Percentiles rank a stretch among this genome's conserved stretches.
phyloP scores from a whole-genome alignment of 1,140 invertebrate species.

The Agrilus planipennis region DNA sequence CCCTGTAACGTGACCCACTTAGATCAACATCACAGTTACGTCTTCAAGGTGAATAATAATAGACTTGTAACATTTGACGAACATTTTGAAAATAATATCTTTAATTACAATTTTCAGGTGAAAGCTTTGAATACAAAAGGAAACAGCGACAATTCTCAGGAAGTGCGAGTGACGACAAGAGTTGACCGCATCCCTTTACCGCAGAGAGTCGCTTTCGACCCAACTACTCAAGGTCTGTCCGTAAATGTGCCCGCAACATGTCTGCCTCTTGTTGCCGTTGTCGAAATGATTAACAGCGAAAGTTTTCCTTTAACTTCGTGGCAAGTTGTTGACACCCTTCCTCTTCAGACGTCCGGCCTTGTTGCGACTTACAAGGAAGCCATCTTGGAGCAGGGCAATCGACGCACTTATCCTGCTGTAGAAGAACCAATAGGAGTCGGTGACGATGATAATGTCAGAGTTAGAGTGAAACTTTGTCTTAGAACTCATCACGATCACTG shows the following conservation, averaged over 20 bases:
- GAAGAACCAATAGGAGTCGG: conserved; percentile 38
- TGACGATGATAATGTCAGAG: conserved; percentile 50
- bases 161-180: conserved; percentile 62
- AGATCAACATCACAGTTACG: conserved; percentile 71
- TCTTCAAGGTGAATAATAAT: conserved; percentile 56
- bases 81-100: background rate
- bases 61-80: background rate
- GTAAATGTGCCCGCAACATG: conserved; percentile 68
- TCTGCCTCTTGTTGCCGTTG: conserved; percentile 55
- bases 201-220: conserved; percentile 69
- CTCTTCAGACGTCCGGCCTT: conserved; percentile 53
- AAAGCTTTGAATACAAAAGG: conserved; percentile 78
- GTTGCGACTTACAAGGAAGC: conserved; percentile 54
- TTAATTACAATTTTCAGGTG: too few relatives aligned
- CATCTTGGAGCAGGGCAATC: conserved; percentile 41
- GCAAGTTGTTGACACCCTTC: conserved; percentile 57
- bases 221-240: conserved; percentile 54
- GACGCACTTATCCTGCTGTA: conserved; percentile 24
- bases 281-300: conserved; percentile 50
- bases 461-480: conserved; percentile 67
- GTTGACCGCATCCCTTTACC: conserved; percentile 74
- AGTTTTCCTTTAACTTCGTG: conserved; percentile 47
- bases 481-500: conserved; percentile 65
- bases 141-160: conserved; percentile 72
- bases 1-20: conserved; percentile 77